These are phyloP conservation scores for Corynorhinus townsendii DNA, from an alignment of 2,113 vertebrate genomes.

Conservation along the genomic window DNA sequence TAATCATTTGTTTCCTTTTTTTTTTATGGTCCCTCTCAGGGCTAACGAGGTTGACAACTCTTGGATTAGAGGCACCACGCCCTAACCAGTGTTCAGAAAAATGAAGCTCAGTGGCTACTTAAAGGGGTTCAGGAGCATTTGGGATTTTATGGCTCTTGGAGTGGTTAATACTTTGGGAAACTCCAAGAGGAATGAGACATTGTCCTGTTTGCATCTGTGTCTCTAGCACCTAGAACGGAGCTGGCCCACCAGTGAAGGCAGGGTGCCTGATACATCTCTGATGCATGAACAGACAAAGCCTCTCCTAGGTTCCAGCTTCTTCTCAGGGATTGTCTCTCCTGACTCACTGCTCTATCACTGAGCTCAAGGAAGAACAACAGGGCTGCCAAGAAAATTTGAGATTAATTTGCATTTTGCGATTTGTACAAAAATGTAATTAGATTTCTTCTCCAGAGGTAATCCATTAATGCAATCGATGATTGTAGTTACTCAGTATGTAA, in stretches of 20 bases:
- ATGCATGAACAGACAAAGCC: background rate
- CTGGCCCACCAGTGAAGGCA: fast-evolving
- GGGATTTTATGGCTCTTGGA: background rate
- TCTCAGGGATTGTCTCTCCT: background rate
- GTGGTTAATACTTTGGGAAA: background rate
- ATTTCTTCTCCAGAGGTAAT: conserved; percentile 58
- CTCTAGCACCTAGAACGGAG: background rate
- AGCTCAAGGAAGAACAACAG: background rate
- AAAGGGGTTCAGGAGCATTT: background rate
- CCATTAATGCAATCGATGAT: conserved; percentile 33
- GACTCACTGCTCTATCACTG: background rate
- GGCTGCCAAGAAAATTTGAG: conserved; percentile 6
- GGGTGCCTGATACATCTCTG: fast-evolving
- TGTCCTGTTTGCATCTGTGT: background rate
- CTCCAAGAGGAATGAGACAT: background rate
- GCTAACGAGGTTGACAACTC: background rate
- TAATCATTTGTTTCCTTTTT: background rate
- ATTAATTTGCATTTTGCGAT: conserved; percentile 51
- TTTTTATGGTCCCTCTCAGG: background rate
- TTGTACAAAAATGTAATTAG: conserved; percentile 59
- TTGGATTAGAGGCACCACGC: background rate
- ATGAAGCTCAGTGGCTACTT: background rate
- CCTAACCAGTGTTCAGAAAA: background rate
- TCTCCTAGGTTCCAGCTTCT: background rate
- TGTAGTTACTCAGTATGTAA: conserved; percentile 22